A percentile compares a stretch with the other conserved stretches of the same genome.
phyloP scores from a whole-genome alignment of 2,113 vertebrate genomes.

The Macquaria australasica region DNA sequence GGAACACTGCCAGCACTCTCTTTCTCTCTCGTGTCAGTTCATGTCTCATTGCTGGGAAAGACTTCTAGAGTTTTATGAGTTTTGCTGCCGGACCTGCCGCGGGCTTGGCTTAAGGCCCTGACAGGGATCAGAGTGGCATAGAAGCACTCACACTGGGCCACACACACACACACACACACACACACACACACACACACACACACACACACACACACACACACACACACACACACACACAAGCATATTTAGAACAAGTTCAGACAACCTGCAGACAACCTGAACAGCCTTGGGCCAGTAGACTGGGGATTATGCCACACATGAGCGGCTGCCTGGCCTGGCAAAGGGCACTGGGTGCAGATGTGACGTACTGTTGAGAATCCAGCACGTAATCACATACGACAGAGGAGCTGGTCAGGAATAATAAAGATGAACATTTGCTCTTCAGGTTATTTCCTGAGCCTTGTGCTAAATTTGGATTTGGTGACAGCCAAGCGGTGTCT shows the following conservation, averaged over 20 bases:
- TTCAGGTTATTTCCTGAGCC: slow-evolving; percentile 66
- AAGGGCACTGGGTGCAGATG: slow-evolving; percentile 36
- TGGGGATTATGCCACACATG: slow-evolving; percentile 34
- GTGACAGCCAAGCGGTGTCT: slow-evolving; percentile 46
- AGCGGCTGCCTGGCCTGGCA: slow-evolving; percentile 31
- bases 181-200: slow-evolving; percentile 11
- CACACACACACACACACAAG: slow-evolving; percentile 3
- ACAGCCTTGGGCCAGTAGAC: slow-evolving; percentile 49
- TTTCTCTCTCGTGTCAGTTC: slow-evolving; percentile 56
- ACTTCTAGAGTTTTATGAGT: slow-evolving; percentile 63
- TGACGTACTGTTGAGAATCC: slow-evolving; percentile 56
- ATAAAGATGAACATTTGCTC: slow-evolving; percentile 71
- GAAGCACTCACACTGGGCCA: slow-evolving; percentile 19
- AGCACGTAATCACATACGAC: slow-evolving; percentile 41
- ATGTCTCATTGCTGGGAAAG: slow-evolving; percentile 51
- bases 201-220: not conserved
- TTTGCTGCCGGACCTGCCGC: slow-evolving; percentile 75
- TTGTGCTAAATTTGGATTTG: slow-evolving; percentile 69
- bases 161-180: slow-evolving; percentile 30
- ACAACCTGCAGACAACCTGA: slow-evolving; percentile 55
- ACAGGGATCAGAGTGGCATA: slow-evolving; percentile 67
- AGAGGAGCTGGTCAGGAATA: slow-evolving; percentile 35
- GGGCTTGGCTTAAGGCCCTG: slow-evolving; percentile 73
- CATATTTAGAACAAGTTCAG: slow-evolving; percentile 46
- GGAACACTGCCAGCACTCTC: slow-evolving; percentile 56